Evolutionary conservation across 2,797 vertebrate genomes (phyloP).

Genomic region (Centropyge bicolor): DNA sequence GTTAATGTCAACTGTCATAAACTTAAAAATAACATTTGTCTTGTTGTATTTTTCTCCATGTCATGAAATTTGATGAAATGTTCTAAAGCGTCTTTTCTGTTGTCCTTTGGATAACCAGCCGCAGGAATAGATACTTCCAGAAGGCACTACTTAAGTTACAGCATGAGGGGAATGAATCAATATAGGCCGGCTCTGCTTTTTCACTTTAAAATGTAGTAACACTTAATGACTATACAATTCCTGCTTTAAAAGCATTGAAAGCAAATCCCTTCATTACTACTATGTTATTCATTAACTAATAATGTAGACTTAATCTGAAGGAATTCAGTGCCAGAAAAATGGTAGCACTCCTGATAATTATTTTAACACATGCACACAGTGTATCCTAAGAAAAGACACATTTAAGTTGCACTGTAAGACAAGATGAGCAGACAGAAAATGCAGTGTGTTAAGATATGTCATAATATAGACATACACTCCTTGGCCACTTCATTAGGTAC

Average conservation of each 20-base stretch:
- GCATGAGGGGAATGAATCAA: conserved; percentile 76
- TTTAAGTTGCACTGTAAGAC: background rate
- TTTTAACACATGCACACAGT: background rate
- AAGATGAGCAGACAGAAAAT: conserved; percentile 1
- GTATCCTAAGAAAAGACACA: background rate
- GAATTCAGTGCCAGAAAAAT: conserved; percentile 2
- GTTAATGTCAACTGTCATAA: conserved; percentile 76
- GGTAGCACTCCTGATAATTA: background rate
- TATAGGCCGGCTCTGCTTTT: conserved; percentile 65
- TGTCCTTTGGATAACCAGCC: conserved; percentile 65
- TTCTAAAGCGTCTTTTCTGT: conserved; percentile 66
- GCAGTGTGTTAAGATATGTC: no score
- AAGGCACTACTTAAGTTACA: conserved; percentile 71
- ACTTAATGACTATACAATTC: conserved; percentile 38
- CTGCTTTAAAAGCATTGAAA: conserved; percentile 28
- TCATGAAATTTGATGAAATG: conserved; percentile 77
- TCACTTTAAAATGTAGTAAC: conserved; percentile 59
- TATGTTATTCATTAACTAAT: conserved; percentile 12
- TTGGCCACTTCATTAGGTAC: background rate
- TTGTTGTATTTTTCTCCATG: conserved; percentile 71
- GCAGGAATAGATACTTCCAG: conserved; percentile 73
- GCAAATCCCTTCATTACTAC: conserved; percentile 27
- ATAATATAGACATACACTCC: background rate
- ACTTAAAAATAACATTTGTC: conserved; percentile 78
- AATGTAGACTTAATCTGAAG: background rate